phyloP scores from a whole-genome alignment of 2,113 vertebrate species.

The Felis chaus region DNA sequence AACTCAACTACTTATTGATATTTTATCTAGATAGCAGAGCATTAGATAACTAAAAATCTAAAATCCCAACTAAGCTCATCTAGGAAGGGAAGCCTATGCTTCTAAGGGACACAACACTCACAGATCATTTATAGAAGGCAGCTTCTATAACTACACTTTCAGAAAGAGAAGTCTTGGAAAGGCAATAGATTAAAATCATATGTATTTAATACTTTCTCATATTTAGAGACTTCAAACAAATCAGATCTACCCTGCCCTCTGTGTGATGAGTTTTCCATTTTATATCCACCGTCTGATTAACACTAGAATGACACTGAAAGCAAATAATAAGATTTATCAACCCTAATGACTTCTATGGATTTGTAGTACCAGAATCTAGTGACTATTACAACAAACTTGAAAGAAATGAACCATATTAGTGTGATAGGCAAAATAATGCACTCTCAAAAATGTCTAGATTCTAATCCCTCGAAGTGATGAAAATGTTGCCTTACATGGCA shows the following conservation, averaged over 20 bases:
- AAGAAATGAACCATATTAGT: neutral
- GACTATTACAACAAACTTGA: neutral
- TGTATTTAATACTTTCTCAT: neutral
- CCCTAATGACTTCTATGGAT: neutral
- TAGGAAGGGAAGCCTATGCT: neutral
- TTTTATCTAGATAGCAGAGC: neutral
- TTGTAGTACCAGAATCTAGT: rapidly evolving
- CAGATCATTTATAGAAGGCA: neutral
- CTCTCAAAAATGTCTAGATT: neutral
- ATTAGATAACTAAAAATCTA: neutral
- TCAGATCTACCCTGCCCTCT: neutral
- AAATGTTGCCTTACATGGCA: neutral
- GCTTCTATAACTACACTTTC: neutral
- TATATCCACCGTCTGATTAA: neutral
- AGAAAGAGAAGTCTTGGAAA: neutral
- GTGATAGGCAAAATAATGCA: neutral
- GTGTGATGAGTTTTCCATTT: neutral
- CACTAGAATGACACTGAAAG: neutral
- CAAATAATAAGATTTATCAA: neutral
- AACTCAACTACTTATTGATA: neutral
- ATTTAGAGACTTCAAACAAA: neutral
- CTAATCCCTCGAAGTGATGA: neutral
- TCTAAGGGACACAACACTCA: neutral
- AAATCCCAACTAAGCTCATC: neutral
- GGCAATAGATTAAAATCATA: neutral